These are phyloP conservation scores for Macrophya alboannulata DNA, from an alignment of 2,888 invertebrate genomes.

Conservation along the genomic window DNA sequence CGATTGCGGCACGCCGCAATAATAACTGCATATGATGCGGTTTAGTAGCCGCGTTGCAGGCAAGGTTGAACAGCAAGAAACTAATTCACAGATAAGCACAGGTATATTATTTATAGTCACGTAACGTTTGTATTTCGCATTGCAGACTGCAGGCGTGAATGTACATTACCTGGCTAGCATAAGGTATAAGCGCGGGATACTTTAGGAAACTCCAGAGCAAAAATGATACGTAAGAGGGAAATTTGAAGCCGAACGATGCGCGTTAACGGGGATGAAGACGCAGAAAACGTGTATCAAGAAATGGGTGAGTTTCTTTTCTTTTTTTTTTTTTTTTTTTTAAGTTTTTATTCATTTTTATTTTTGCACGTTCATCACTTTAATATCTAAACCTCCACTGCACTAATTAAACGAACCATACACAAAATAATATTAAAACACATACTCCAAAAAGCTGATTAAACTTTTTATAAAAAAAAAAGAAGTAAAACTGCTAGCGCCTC, in stretches of 20 bases:
- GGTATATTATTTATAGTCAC: constrained; percentile 11
- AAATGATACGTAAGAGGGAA: constrained; percentile 71
- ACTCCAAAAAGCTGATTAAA: constrained; percentile 9
- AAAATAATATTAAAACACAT: not conserved
- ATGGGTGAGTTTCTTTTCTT: constrained; percentile 71
- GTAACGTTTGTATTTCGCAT: constrained; percentile 25
- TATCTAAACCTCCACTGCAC: not conserved
- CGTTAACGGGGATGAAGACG: constrained; percentile 75
- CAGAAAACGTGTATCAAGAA: constrained; percentile 74
- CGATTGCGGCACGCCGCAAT: not conserved
- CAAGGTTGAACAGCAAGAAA: constrained; percentile 1
- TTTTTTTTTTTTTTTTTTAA: not conserved
- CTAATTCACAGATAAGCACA: constrained; percentile 12
- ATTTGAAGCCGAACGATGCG: constrained; percentile 74
- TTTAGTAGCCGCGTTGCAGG: constrained; percentile 7
- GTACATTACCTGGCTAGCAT: not conserved
- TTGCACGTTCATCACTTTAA: not conserved
- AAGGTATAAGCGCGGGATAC: too few relatives aligned
- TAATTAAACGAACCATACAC: not conserved
- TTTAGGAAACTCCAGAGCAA: not conserved
- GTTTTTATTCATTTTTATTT: too few relatives aligned
- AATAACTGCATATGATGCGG: not conserved
- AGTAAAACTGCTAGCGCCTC: too few relatives aligned
- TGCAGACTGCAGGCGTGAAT: constrained; percentile 18
- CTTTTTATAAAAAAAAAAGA: not conserved